Evolutionary conservation across 92 coral and sea anemone species (phyloP), one percentile per base, ranked within the genome.

Genomic region (Epizoanthus illoricatus): DNA sequence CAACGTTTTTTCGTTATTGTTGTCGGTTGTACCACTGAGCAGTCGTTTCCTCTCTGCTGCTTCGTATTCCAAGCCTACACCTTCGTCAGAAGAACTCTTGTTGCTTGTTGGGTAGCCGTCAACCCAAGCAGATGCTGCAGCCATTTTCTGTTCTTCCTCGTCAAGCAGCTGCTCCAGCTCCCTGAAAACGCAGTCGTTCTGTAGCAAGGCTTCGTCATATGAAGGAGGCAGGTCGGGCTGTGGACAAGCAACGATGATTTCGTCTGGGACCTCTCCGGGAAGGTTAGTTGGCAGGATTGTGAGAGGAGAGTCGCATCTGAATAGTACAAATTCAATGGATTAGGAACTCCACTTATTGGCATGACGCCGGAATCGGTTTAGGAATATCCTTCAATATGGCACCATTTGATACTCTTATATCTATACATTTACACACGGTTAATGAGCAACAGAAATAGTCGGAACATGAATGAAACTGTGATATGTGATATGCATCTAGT

Each of bases 1-100:
- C 28, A 41, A 58, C 15, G 21, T 63, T 41, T 62, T 62, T 13
- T 45, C 82, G 9, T n/a, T 17, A 8, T 21, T 64, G 0, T 0
- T 18, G 21, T 78, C 82, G 5, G 21, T 12, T 18, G 55, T 18
- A 19, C 9, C 23, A 19, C 67, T 19, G 3, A 21, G 58, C 5
- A 61, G 43, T 47, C 21, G 17, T 20, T 43, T 78, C 12, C 65
- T 78, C 33, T 78, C 71, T 19, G 9, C 12, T 5, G 54, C 60
- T 3, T 76, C 81, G 4, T 78, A 71, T 16, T 78, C 82, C 17
- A 78, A 59, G 8, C 82, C 82, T 12, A 78, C 63, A 24, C 82
- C 82, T 43, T 78, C 82, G 65, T 78, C 82, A 11, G 82, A 58
- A 3, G 82, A 78, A 42, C 59, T 78, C 8, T 57, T 28, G 18